Evolutionary conservation across 2,888 invertebrate genomes (phyloP), one percentile per base, ranked within the genome.

Genomic region (Ferrisia virgata): DNA sequence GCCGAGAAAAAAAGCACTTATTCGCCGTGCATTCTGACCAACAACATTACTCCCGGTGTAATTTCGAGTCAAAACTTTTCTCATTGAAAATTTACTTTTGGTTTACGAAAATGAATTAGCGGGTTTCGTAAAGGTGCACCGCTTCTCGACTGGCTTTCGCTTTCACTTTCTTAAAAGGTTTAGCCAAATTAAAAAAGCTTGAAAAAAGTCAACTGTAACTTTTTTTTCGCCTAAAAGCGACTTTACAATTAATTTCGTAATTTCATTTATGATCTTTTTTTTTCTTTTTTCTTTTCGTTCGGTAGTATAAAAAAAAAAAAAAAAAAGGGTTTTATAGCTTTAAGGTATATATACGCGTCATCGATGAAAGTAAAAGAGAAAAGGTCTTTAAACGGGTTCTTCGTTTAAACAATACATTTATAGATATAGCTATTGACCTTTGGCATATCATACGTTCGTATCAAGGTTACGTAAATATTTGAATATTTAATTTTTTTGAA

Each of bases 81-180:
- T 72, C 72, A 72, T 72, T 72, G 72, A 72, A 72, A 72, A 72
- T 72, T 72, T 72, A 72, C 72, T 72, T 72, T 72, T 33, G 72
- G 72, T 31, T 72, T 72, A 72, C 11, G 72, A 72, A 72, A 72
- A 72, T 72, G 72, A 72, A 72, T 72, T 72, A 72, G 72, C 72
- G 72, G 72, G 33, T 72, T 72, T 72, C 33, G 58, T 28, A 64
- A 64, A 64, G 58, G 28, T 5, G 9, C 28, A 64, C 58, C 53
- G 47, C 8, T 18, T 11, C 15, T 2, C 43, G 11, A 43, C n/a
- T 47, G 18, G 18, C 28, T 25, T 28, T 28, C 58, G 15, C 28
- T 64, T 25, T 28, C 28, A 28, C 28, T 64, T 64, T 64, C 58
- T 64, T 64, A 64, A 64, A 64, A 64, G 58, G 58, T 64, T 64